A percentile compares a stretch with the other conserved stretches of the same genome.
Conservation (phyloP, 2,888 invertebrate genomes). For the Imbricaverruca yamaguchii region DNA sequence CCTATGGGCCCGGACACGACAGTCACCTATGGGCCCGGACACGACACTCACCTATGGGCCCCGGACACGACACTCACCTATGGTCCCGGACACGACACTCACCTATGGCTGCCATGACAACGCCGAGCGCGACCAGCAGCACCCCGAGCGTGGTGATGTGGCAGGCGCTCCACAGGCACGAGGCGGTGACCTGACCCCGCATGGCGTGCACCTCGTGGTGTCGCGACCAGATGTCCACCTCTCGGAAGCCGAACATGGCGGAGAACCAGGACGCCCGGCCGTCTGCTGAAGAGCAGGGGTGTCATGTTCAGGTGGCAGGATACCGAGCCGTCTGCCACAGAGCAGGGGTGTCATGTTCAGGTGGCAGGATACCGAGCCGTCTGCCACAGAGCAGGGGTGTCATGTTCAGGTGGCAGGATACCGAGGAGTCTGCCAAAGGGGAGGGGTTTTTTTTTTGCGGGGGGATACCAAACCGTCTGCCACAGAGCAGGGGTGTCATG, state of each 20-base stretch:
- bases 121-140: conserved; percentile 76
- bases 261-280: not conserved
- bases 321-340: too few species aligned
- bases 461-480: too few species aligned
- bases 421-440: too few species aligned
- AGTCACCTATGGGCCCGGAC: conserved; percentile 58
- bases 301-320: too few species aligned
- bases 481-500: too few species aligned
- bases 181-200: conserved; percentile 71
- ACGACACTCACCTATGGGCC: conserved; percentile 58
- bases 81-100: conserved; percentile 40
- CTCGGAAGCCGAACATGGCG: conserved; percentile 5
- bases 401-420: too few species aligned
- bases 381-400: too few species aligned
- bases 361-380: too few species aligned
- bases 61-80: conserved; percentile 53
- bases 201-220: conserved; percentile 33
- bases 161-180: conserved; percentile 90
- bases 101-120: conserved; percentile 90
- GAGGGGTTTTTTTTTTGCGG: too few species aligned
- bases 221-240: conserved; percentile 22
- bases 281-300: too few species aligned
- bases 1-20: conserved; percentile 53
- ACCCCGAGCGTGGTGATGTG: conserved; percentile 81
- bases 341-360: too few species aligned